phyloP scores from a whole-genome alignment of 2,888 invertebrate species.

The Penaeus monodon region DNA sequence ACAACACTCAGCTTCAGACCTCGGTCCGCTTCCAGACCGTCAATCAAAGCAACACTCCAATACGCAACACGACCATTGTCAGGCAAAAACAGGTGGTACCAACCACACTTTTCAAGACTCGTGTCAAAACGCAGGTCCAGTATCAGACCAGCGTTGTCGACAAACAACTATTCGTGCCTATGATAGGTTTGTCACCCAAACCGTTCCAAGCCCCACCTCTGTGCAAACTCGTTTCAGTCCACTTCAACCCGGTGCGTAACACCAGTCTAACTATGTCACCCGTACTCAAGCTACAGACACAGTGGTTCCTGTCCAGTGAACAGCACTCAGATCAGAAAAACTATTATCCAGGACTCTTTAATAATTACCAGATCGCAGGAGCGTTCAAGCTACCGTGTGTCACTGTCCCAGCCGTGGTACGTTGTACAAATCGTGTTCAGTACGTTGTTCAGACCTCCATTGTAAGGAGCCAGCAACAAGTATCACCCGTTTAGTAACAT shows the following conservation, averaged over 20 bases:
- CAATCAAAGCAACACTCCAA: neutral
- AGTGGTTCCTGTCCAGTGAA: neutral
- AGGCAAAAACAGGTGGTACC: slow-evolving; percentile 18
- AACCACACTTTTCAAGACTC: neutral
- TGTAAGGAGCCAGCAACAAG: slow-evolving; percentile 5
- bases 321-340: neutral
- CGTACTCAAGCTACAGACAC: neutral
- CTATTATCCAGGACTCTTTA: neutral
- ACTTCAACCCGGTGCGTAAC: slow-evolving; percentile 4
- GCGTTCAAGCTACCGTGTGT: slow-evolving; percentile 20
- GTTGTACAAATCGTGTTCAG: slow-evolving; percentile 9
- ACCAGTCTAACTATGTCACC: neutral
- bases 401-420: slow-evolving; percentile 22
- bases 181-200: neutral
- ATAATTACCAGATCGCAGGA: slow-evolving; percentile 4
- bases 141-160: slow-evolving; percentile 1
- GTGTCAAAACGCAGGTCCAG: neutral
- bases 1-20: neutral
- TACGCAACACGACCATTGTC: neutral
- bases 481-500: slow-evolving; percentile 22
- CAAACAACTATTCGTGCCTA: neutral
- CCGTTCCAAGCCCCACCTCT: neutral
- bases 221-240: neutral
- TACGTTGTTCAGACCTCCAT: slow-evolving; percentile 12
- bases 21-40: neutral